Conservation (phyloP, 2,113 vertebrate genomes). For the Crotalus helleri region DNA sequence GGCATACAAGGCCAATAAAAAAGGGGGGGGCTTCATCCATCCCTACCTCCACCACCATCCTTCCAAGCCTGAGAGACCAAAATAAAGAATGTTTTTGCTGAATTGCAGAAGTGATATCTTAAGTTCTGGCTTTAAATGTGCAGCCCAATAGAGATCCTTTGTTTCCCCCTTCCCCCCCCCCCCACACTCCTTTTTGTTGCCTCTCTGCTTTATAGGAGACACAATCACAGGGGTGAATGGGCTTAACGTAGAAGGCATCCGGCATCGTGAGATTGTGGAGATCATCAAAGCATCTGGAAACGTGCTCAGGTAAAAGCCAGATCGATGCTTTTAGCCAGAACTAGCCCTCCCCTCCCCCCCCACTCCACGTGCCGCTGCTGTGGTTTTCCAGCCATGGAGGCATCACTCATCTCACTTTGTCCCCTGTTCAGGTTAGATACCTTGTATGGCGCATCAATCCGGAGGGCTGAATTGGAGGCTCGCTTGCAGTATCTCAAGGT, state of each 20-base stretch:
- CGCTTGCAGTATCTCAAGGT: conserved; percentile 95
- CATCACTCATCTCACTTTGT: neutral
- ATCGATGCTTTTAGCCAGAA: neutral
- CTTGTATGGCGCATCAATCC: conserved; percentile 84
- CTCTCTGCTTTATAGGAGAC: conserved; percentile 75
- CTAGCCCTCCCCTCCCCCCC: no score
- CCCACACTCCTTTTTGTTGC: neutral
- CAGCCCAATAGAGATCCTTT: neutral
- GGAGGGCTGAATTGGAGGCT: conserved; percentile 89
- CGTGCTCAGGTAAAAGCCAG: conserved; percentile 74
- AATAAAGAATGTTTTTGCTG: neutral
- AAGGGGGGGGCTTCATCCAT: neutral
- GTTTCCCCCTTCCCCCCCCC: neutral
- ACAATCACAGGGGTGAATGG: conserved; percentile 89
- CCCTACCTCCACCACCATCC: neutral
- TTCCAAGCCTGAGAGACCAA: neutral
- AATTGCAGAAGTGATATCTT: neutral
- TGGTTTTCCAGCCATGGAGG: neutral
- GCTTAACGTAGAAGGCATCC: conserved; percentile 79
- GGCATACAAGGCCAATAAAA: neutral
- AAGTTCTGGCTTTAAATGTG: neutral
- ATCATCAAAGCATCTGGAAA: conserved; percentile 88
- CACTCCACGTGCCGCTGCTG: no score
- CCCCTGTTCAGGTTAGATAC: conserved; percentile 80
- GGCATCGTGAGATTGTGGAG: conserved; percentile 91